Evolutionary conservation across 2,797 vertebrate species (phyloP).

Genomic region (Alcedo atthis): DNA sequence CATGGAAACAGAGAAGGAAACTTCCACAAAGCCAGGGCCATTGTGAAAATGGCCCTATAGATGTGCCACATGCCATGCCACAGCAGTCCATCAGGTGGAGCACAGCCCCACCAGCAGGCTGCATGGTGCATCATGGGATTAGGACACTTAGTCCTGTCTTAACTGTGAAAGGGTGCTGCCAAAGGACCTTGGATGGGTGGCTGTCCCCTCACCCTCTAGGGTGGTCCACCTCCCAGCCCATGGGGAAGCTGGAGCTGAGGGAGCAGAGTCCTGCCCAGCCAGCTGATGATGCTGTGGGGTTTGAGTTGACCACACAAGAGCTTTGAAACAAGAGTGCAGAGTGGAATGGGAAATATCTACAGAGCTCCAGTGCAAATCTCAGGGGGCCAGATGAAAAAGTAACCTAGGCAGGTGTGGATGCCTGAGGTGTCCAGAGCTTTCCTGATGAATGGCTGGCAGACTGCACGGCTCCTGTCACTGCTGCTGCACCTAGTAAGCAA

Average conservation of each 20-base stretch:
- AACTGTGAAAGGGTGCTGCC: not conserved
- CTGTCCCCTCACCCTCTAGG: not conserved
- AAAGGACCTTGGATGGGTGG: not conserved
- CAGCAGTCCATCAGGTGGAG: accelerated
- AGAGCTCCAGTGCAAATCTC: not conserved
- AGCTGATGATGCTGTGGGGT: not conserved
- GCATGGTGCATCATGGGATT: accelerated
- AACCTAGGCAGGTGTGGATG: not conserved
- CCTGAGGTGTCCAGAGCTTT: not conserved
- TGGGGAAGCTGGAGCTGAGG: accelerated
- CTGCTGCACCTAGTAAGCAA: constrained; percentile 16
- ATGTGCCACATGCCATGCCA: accelerated
- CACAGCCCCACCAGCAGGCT: not conserved
- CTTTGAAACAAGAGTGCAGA: not conserved
- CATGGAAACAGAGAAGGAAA: not conserved
- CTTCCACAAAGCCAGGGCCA: not conserved
- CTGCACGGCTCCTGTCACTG: not conserved
- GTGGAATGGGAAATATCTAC: not conserved
- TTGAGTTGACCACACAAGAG: not conserved
- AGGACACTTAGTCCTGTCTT: not conserved
- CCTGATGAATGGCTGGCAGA: not conserved
- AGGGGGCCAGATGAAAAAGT: not conserved
- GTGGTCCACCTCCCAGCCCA: not conserved
- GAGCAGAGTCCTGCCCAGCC: not conserved
- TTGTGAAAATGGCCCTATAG: accelerated